Base-by-base conservation (phyloP, 1,140 invertebrate species). In the Aphaenogaster rudis region DNA sequence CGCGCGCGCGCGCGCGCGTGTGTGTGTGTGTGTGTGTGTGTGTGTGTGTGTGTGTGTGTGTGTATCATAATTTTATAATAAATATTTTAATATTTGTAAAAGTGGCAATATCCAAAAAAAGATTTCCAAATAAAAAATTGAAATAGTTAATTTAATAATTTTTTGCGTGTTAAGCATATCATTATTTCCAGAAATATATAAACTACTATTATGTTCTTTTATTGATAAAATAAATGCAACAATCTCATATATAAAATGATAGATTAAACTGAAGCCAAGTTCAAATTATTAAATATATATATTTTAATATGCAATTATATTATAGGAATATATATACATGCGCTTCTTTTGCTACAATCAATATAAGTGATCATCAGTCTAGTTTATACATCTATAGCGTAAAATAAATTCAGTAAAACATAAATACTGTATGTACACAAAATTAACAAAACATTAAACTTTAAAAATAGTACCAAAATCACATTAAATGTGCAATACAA, bases 401-500 rank as follows among this genome's bases (percentile, higher is more conserved):
- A 84, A 74, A 66, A 80, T 52, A 84, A 74, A 84, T 76, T 76
- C 15, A 39, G n/a, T 13, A 48, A 45, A 42, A 52, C 54, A 36
- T 59, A 63, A 45, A 57, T 45, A 71, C 7, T 33, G 48, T 54
- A 45, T 61, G n/a, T 82, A 48, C 28, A 52, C n/a, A 28, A 28
- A 50, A 69, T 13, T 39, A 42, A 33, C 15, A 50, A 59, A 71
- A 54, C 45, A 9, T n/a, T 9, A 72, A 9, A 78, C 74, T 54
- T n/a, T 74, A 57, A 15, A 42, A 74, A 87, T 63, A 54, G 33
- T 64, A 81, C 4, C 21, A 86, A 52, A 87, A 77, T 78, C 3
- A 52, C 21, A 33, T 52, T 45, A 67, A 71, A 81, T 59, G 21
- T 39, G 42, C 52, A 66, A 45, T 50, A 71, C 9, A 74, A 74